Evolutionary conservation across 2,888 invertebrate species (phyloP).

Genomic region (Hymenopus coronatus): DNA sequence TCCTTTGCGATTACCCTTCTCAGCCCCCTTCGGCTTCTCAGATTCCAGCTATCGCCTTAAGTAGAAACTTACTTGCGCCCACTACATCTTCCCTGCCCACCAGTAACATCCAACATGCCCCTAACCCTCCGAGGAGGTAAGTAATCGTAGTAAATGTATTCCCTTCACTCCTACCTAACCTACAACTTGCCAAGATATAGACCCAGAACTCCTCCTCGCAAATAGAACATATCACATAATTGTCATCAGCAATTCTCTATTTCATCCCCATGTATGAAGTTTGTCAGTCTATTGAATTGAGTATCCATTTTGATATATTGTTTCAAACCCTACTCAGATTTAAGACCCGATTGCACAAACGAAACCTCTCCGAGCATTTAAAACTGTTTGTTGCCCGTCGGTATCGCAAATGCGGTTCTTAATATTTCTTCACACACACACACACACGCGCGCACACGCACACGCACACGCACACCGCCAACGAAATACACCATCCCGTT

Average conservation of each 20-base stretch:
- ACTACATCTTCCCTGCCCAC: not conserved
- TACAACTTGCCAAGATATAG: not conserved
- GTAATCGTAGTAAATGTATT: too few species aligned
- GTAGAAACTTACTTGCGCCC: not conserved
- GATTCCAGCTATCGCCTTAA: too few species aligned
- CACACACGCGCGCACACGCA: too few species aligned
- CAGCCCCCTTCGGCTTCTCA: too few species aligned
- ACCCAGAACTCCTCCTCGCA: not conserved
- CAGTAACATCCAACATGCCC: not conserved
- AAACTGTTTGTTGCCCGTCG: not conserved
- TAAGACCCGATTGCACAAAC: not conserved
- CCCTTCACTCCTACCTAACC: too few species aligned
- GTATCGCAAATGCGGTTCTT: not conserved
- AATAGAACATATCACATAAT: not conserved
- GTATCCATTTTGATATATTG: not conserved
- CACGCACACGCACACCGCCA: too few species aligned
- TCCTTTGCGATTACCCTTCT: too few species aligned
- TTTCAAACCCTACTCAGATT: not conserved
- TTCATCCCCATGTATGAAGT: not conserved
- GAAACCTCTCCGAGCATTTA: not conserved
- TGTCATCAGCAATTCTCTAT: too few species aligned
- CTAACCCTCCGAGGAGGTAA: not conserved
- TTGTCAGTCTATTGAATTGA: not conserved
- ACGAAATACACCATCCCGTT: not conserved
- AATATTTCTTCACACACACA: not conserved